Evolutionary conservation across 2,797 vertebrate genomes (phyloP), one percentile per base, ranked within the genome.

Genomic region (Kryptolebias ocellatus): DNA sequence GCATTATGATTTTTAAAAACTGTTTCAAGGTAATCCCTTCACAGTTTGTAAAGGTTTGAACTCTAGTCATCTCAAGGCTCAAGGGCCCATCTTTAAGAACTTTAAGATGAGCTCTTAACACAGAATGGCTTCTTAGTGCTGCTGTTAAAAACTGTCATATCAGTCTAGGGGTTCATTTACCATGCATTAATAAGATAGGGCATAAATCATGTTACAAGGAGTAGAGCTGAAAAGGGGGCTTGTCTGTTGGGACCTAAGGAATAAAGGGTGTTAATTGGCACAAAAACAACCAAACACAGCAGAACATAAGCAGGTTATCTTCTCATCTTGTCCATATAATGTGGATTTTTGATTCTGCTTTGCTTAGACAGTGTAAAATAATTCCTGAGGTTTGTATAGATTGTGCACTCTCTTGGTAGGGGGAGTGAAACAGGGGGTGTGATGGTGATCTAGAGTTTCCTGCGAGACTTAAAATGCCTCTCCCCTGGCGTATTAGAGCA

Each of bases 301-400:
- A 90, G 61, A 85, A 79, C 54, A 65, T 88, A 88, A 93, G 67
- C 72, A 74, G 70, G 69, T 93, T 92, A 90, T 75, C 58, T 31
- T 67, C 78, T 81, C 76, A 84, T 87, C 74, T 87, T 83, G 67
- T 83, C 76, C 61, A 29, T 68, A 83, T 90, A 81, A 85, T 84
- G 79, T 77, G 58, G 78, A 86, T 82, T 91, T 89, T 88, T 84
- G 69, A 69, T 83, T 76, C 64, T 85, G 78, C 94, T 95, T 92
- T 94, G 94, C 94, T 95, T 94, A 95, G 92, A 83, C 90, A 71
- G 92, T 93, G 94, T 93, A 95, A 95, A 93, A 92, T 83, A 94
- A 95, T 84, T 93, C 94, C 90, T 83, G 59, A 54, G 78, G 83
- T 81, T 83, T 73, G 9, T 84, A 88, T 89, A 70, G 84, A 92